These are phyloP conservation scores for Platygyra sinensis DNA, from an alignment of 64 coral and sea anemone species.

Conservation along the genomic window DNA sequence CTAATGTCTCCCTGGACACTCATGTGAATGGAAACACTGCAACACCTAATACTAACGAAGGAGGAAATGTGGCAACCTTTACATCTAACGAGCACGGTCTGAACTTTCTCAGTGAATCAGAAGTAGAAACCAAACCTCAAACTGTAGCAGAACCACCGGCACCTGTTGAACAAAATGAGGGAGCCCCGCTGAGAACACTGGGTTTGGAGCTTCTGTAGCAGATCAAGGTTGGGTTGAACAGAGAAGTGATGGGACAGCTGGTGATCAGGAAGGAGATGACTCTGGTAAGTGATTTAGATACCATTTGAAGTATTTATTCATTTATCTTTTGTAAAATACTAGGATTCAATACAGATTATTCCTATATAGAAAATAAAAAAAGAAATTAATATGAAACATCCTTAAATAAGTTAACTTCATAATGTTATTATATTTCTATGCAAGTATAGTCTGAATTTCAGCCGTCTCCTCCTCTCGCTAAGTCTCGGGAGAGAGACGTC, in stretches of 20 bases:
- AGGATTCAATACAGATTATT: no score
- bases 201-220: not conserved
- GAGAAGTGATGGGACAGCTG: not conserved
- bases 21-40: constrained; percentile 31
- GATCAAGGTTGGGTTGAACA: constrained; percentile 62
- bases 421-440: no score
- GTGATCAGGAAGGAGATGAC: constrained; percentile 13
- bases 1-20: constrained; percentile 32
- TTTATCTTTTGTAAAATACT: no score
- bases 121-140: constrained; percentile 69
- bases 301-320: no score
- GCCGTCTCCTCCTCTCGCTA: no score
- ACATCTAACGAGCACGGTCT: constrained; percentile 87
- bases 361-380: no score
- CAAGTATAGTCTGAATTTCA: no score
- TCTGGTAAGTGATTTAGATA: constrained; percentile 1
- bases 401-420: no score
- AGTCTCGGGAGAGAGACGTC: no score
- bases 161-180: not conserved
- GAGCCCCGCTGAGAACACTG: not conserved
- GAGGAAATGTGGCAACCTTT: constrained; percentile 63
- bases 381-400: no score
- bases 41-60: constrained; percentile 7
- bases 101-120: constrained; percentile 87
- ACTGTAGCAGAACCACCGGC: constrained; percentile 3